Evolutionary conservation across 1,140 invertebrate genomes (phyloP), one percentile per base, ranked within the genome.

Genomic region (Drosophila nannoptera): DNA sequence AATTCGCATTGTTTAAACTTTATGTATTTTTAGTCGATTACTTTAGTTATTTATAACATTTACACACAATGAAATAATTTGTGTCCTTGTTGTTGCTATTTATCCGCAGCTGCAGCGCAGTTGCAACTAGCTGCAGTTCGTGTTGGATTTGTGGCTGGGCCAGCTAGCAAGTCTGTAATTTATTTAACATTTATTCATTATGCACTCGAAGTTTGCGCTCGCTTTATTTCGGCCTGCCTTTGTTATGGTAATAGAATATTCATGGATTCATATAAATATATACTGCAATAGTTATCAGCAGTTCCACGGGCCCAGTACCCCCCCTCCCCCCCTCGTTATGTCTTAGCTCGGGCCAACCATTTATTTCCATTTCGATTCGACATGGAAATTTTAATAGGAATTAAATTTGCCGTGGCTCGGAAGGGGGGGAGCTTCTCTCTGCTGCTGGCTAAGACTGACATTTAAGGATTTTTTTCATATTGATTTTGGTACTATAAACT

Each of bases 41-140:
- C 65, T 62, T 84, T 76, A 84, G 66, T 73, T 86, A 83, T 83
- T 84, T 83, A 83, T 84, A 83, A 84, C 78, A 83, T 83, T 63
- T 83, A 83, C 74, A 78, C 70, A 78, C 75, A 87, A 68, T 86
- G 84, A 87, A 76, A 69, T 83, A 68, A 69, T 49, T 68, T 69
- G 59, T 77, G 77, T 75, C 72, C 77, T 74, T 83, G 62, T 60
- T 64, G 60, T 55, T 64, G 40, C 61, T 64, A 42, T 64, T 64
- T 55, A 64, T 64, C 60, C 43, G 48, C 40, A 43, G 7, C 52
- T 53, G n/a, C n/a, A n/a, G n/a, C n/a, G n/a, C n/a, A n/a, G n/a
- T n/a, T n/a, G n/a, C n/a, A n/a, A n/a, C n/a, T n/a, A n/a, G n/a
- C 31, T 31, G 32, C 40, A 38, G 43, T 32, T 73, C 32, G 35